These are phyloP conservation scores for Lagopus leucura DNA, from an alignment of 2,113 vertebrate genomes.

Conservation along the genomic window DNA sequence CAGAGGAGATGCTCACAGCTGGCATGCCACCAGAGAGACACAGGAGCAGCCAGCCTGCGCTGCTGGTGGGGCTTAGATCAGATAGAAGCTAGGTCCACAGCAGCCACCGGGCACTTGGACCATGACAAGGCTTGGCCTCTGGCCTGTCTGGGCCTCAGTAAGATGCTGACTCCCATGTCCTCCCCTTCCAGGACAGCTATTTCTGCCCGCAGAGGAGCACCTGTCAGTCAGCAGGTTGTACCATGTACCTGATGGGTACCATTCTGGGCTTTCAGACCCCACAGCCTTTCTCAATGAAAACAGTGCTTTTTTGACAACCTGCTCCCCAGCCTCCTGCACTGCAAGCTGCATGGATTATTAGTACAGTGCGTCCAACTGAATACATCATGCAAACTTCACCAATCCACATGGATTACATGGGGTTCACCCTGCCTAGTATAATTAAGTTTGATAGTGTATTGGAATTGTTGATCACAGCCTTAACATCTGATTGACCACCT, in stretches of 20 bases:
- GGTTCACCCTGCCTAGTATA: not conserved
- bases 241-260: fast-evolving
- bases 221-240: not conserved
- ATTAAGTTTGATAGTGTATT: not conserved
- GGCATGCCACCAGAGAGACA: not conserved
- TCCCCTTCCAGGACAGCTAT: not conserved
- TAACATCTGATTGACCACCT: too few relatives aligned
- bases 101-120: not conserved
- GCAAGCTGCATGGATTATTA: not conserved
- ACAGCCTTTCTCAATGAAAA: not conserved
- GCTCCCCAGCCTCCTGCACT: not conserved
- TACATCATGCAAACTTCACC: not conserved
- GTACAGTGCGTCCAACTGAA: not conserved
- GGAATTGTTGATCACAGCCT: too few relatives aligned
- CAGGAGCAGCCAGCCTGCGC: not conserved
- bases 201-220: not conserved
- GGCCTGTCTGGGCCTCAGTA: not conserved
- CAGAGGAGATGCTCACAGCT: not conserved
- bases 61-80: fast-evolving
- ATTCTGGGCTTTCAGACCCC: not conserved
- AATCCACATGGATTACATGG: not conserved
- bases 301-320: fast-evolving
- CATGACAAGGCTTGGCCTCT: not conserved
- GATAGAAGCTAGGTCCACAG: not conserved
- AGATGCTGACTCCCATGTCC: fast-evolving